phyloP scores from a whole-genome alignment of 2,888 invertebrate species.

The Nephrotoma flavescens region DNA sequence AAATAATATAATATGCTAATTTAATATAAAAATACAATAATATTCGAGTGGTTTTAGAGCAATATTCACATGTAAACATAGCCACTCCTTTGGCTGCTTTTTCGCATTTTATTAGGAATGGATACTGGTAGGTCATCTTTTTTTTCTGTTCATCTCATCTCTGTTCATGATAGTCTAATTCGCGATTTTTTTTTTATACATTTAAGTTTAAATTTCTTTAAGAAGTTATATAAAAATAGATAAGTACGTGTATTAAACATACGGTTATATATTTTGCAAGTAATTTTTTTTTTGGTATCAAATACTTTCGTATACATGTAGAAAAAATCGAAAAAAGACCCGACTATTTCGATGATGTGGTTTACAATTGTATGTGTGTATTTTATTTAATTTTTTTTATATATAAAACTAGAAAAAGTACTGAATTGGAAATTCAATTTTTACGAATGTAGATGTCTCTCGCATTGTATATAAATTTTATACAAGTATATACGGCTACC shows the following conservation, averaged over 20 bases:
- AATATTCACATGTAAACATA: constrained; percentile 6
- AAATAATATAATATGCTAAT: neutral
- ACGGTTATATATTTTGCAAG: constrained; percentile 1
- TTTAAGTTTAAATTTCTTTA: neutral
- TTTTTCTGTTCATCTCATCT: neutral
- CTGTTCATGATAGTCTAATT: constrained; percentile 1
- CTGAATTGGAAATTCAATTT: neutral
- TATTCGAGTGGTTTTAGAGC: neutral
- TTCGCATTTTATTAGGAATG: constrained; percentile 11
- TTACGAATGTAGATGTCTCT: neutral
- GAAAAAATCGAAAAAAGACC: neutral
- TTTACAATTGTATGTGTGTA: neutral
- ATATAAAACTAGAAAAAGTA: neutral
- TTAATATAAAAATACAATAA: neutral
- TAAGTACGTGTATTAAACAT: constrained; percentile 5
- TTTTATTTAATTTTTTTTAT: neutral
- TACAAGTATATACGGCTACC: neutral
- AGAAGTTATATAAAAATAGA: constrained; percentile 5
- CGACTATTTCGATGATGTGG: neutral
- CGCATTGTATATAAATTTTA: neutral
- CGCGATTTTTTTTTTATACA: constrained; percentile 3
- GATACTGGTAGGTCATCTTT: constrained; percentile 19
- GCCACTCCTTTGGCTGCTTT: constrained; percentile 7
- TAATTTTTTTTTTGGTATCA: neutral
- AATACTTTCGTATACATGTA: neutral